Evolutionary conservation across 2,888 invertebrate species (phyloP).

Genomic region (Limnephilus lunatus): DNA sequence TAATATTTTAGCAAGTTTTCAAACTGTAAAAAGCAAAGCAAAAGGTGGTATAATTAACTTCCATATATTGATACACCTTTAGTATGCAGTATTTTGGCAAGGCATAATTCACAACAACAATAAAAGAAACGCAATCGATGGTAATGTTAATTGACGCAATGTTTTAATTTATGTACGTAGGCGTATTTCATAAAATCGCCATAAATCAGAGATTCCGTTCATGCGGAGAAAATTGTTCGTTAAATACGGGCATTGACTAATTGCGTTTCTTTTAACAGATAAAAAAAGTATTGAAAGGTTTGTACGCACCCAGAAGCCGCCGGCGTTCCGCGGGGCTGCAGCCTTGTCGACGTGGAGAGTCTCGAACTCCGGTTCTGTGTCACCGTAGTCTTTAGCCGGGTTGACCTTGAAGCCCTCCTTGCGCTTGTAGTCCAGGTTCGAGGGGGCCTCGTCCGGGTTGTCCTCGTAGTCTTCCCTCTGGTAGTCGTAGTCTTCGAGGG

Average conservation of each 20-base stretch:
- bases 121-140: neutral
- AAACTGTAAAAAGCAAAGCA: neutral
- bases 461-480: conserved; percentile 10
- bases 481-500: conserved; percentile 27
- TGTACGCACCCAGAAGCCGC: conserved; percentile 54
- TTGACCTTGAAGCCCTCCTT: conserved; percentile 4
- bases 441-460: neutral
- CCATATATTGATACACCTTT: neutral
- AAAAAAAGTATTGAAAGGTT: conserved; percentile 26
- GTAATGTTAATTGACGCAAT: neutral
- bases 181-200: neutral
- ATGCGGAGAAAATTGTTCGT: conserved; percentile 20
- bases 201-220: conserved; percentile 27
- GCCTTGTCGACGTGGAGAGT: conserved; percentile 7
- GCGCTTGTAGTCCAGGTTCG: conserved; percentile 8
- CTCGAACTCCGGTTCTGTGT: conserved; percentile 25
- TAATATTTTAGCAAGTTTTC: neutral
- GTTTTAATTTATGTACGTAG: neutral
- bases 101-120: neutral
- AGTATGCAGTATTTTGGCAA: neutral
- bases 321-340: conserved; percentile 41
- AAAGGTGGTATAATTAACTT: neutral
- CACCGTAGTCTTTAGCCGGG: neutral
- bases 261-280: conserved; percentile 24
- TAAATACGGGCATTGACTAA: conserved; percentile 42